A percentile compares a stretch with the other conserved stretches of the same genome.
Conservation (phyloP, 53 echinoderm and acorn worm genomes). For the Glandiceps talaboti region DNA sequence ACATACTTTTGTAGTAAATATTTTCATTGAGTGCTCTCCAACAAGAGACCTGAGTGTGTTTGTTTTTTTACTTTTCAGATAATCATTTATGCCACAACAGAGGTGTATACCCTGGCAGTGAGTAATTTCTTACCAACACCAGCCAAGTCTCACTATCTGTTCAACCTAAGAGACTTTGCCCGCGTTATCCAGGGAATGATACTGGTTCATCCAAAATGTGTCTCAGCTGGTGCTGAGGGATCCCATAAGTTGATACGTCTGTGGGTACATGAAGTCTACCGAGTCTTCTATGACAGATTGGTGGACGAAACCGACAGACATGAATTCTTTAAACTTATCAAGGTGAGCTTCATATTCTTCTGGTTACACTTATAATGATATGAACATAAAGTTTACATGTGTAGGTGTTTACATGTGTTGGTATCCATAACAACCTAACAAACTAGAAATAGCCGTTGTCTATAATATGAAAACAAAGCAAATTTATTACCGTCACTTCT, state of each 20-base stretch:
- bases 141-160: constrained; percentile 94
- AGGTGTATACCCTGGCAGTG: constrained; percentile 75
- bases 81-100: constrained; percentile 83
- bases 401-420: too few relatives aligned
- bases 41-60: too few relatives aligned
- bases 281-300: constrained; percentile 93
- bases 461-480: too few relatives aligned
- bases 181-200: constrained; percentile 87
- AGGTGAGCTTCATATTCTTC: constrained; percentile 44
- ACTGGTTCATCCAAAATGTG: constrained; percentile 44
- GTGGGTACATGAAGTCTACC: constrained; percentile 94
- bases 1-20: too few relatives aligned
- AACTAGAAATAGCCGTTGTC: too few relatives aligned
- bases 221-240: constrained; percentile 44
- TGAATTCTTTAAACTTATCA: constrained; percentile 75
- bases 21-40: too few relatives aligned
- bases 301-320: constrained; percentile 78
- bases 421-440: too few relatives aligned
- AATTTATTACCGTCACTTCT: too few relatives aligned
- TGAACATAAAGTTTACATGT: too few relatives aligned
- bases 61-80: constrained; percentile 30
- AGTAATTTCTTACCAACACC: constrained; percentile 91
- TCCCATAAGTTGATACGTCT: constrained; percentile 70
- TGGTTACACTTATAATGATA: too few relatives aligned
- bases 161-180: constrained; percentile 92